These are phyloP conservation scores for Brachypterus glaber DNA, from an alignment of 2,888 invertebrate genomes.

Conservation along the genomic window DNA sequence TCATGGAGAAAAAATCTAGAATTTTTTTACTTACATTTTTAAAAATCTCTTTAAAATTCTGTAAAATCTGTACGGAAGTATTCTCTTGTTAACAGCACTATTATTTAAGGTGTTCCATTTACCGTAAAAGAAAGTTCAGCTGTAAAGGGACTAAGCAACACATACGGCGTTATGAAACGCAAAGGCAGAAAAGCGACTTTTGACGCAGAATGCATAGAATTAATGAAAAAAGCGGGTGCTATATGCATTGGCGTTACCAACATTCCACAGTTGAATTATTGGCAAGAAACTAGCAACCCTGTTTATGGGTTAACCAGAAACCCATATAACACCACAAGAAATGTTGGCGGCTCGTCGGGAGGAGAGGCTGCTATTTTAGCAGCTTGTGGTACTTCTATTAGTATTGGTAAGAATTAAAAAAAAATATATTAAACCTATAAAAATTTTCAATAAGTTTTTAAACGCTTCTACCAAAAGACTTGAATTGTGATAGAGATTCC, in stretches of 20 bases:
- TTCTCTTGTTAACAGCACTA: neutral
- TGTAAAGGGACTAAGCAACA: slow-evolving; percentile 61
- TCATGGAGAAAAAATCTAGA: no score
- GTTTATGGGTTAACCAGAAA: slow-evolving; percentile 84
- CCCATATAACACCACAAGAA: slow-evolving; percentile 79
- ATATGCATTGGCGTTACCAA: slow-evolving; percentile 79
- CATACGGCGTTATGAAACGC: slow-evolving; percentile 58
- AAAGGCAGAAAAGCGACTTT: slow-evolving; percentile 50
- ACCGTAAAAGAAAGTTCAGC: slow-evolving; percentile 84
- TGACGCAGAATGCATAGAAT: slow-evolving; percentile 70
- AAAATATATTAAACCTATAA: no score
- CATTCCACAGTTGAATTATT: slow-evolving; percentile 87
- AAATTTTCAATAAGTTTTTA: no score
- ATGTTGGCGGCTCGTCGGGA: slow-evolving; percentile 88
- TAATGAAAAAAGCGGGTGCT: slow-evolving; percentile 70
- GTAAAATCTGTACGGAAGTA: no score
- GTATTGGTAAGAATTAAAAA: slow-evolving; percentile 54
- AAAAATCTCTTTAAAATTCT: no score
- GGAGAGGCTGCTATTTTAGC: slow-evolving; percentile 72
- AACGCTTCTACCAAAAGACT: no score
- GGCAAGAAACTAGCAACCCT: slow-evolving; percentile 83
- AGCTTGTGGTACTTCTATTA: slow-evolving; percentile 71
- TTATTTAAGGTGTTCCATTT: slow-evolving; percentile 69
- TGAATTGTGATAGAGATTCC: no score
- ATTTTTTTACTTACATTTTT: no score